Evolutionary conservation across 2,113 vertebrate genomes (phyloP), one percentile per base, ranked within the genome.

Genomic region (Irena cyanogastra): DNA sequence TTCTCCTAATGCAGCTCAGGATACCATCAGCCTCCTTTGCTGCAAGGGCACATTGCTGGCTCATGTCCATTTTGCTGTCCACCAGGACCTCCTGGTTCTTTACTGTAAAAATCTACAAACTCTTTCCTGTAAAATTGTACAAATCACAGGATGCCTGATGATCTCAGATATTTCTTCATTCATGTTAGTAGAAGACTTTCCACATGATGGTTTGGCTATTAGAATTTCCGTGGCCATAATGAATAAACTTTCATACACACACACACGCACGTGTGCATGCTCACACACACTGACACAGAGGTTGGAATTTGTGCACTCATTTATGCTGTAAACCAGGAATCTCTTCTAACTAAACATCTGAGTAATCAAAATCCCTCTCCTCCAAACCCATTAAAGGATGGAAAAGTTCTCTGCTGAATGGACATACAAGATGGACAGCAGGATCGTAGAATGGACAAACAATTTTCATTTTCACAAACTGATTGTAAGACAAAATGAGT

Each of bases 181-280:
- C 28, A 16, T 39, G 13, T 50, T 33, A 41, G 28, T 27, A n/a
- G 39, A 70, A 60, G 26, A 33, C 10, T 41, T 88, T 59, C 59
- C 53, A 77, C 10, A 14, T 4, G 23, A 21, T 28, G 35, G 56
- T 84, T 61, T 44, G 37, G 27, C 17, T 54, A 20, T 27, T n/a
- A 50, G 19, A 64, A 64, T 52, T 78, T 65, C 42, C 90, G 30
- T 2, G 4, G 18, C 26, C 35, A 47, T 50, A 77, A 68, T 13
- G 9, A 76, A 86, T 75, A 44, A 61, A 42, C 7, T 44, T 70
- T 39, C 33, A n/a, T 16, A 49, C 13, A 44, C 11, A 44, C 21
- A 18, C 11, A 33, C 57, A 37, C 3, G 6, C 7, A 47, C 5
- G 20, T 3, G 6, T 1, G 0, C 10, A 24, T 31, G 27, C 16